phyloP scores from a whole-genome alignment of 1,140 invertebrate genomes.

The Ruditapes philippinarum region DNA sequence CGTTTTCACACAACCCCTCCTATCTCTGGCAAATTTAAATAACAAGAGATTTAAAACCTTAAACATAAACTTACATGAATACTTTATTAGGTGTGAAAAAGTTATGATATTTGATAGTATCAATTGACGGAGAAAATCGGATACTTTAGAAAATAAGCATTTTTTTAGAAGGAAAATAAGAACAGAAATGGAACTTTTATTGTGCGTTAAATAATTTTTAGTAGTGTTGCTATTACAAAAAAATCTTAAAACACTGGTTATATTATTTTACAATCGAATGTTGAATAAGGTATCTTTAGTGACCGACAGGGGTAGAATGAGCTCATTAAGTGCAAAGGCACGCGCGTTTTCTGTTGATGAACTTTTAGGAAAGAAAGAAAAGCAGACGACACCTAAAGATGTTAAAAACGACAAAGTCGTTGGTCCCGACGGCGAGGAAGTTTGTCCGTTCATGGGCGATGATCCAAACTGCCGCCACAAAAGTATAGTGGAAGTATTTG shows the following conservation, averaged over 20 bases:
- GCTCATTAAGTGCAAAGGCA: slow-evolving; percentile 17
- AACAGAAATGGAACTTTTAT: neutral
- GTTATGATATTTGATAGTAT: neutral
- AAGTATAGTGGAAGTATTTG: neutral
- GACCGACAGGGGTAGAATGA: too few relatives aligned
- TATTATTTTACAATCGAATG: too few relatives aligned
- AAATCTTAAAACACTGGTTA: too few relatives aligned
- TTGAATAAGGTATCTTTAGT: too few relatives aligned
- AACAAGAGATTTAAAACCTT: slow-evolving; percentile 3
- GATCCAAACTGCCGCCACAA: slow-evolving; percentile 38
- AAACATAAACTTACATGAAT: neutral
- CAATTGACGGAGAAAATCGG: too few relatives aligned
- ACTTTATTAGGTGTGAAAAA: slow-evolving; percentile 21
- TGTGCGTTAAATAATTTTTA: neutral
- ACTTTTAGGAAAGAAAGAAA: slow-evolving; percentile 19
- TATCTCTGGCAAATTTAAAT: neutral
- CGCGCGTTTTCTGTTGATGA: slow-evolving; percentile 57
- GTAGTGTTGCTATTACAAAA: too few relatives aligned
- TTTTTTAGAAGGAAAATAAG: neutral
- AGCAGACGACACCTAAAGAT: neutral
- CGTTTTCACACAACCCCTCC: slow-evolving; percentile 21
- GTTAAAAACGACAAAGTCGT: neutral
- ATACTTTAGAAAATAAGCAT: too few relatives aligned
- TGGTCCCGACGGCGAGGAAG: neutral
- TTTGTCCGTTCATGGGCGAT: slow-evolving; percentile 44